Base-by-base conservation (phyloP, 2,888 invertebrate species). In the Caenorhabditis becei region DNA sequence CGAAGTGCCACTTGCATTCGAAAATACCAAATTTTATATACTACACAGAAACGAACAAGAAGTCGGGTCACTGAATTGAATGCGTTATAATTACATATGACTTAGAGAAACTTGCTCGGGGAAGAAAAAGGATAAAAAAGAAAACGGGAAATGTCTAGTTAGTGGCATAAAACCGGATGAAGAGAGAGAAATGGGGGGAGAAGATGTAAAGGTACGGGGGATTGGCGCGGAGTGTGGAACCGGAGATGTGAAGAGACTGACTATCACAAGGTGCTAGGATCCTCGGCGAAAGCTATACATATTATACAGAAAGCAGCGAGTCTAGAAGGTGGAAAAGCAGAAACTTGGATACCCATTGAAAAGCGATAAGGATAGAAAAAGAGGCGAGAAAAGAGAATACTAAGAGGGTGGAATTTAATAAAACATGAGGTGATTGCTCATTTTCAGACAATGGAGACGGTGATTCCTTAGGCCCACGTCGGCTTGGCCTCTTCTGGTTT, bases 401-500 rank as follows among this genome's bases (percentile, higher is more conserved):
- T 37, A 44, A 28, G 49, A 26, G 56, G n/a, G 41, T 58, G 3
- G 8, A 18, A 3, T 37, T 37, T 1, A 24, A 56, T 66, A 63
- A 63, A 72, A 72, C 63, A 66, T 74, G 74, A 74, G 16, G 66
- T 74, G 74, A 59, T 66, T 72, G 61, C 62, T 41, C 26, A 63
- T 71, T 44, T 71, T 71, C 62, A 71, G 62, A 71, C 62, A 54
- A 20, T 32, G 49, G 61, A 44, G 23, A 28, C 10, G 20, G 20
- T 16, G 49, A 32, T 32, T 32, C 32, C 11, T 56, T 24, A 74
- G 1, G 74, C 74, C 74, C 74, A 74, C 37, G 74, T 74, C 7
- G 77, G 67, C 49, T 72, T 77, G 2, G 79, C 82, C 44, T 82
- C 78, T 56, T 82, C 75, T 14, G 67, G 67, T 49, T 80, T 82